These are phyloP conservation scores for Vimba vimba DNA, from an alignment of 2,113 vertebrate species.

Conservation along the genomic window DNA sequence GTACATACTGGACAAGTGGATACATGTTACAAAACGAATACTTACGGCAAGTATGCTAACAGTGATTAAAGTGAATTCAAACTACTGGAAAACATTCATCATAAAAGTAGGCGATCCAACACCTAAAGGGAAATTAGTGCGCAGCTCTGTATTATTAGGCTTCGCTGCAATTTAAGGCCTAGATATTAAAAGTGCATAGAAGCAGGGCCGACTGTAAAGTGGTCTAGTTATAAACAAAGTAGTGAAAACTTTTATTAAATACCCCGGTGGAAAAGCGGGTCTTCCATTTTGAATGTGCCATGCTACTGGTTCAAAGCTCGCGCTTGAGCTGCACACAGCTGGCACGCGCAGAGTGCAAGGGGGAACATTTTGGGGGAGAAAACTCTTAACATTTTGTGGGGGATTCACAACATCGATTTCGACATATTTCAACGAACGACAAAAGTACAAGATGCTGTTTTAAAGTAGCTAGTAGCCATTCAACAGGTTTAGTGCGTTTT, in stretches of 20 bases:
- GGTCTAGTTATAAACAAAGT: background rate
- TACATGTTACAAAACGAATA: background rate
- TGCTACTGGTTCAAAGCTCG: constrained; percentile 37
- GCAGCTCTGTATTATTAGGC: background rate
- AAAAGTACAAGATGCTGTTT: background rate
- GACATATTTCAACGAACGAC: background rate
- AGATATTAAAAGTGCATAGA: background rate
- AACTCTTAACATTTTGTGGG: background rate
- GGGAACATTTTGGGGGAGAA: background rate
- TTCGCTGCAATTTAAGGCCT: background rate
- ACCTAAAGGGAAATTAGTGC: background rate
- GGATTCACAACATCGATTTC: background rate
- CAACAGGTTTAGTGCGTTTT: constrained; percentile 43
- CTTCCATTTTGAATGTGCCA: constrained; percentile 45
- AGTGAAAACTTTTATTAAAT: background rate
- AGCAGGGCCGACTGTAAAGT: background rate
- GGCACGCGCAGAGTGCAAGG: constrained; percentile 8
- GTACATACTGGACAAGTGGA: constrained; percentile 19
- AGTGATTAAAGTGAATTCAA: background rate
- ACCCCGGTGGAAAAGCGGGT: background rate
- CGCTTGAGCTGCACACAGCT: constrained; percentile 25
- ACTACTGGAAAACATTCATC: background rate
- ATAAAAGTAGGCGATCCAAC: background rate
- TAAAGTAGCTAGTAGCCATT: constrained; percentile 39
- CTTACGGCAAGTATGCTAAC: background rate